Evolutionary conservation across 2,113 vertebrate genomes (phyloP), one percentile per base, ranked within the genome.

Genomic region (Gallinago jamesoni): DNA sequence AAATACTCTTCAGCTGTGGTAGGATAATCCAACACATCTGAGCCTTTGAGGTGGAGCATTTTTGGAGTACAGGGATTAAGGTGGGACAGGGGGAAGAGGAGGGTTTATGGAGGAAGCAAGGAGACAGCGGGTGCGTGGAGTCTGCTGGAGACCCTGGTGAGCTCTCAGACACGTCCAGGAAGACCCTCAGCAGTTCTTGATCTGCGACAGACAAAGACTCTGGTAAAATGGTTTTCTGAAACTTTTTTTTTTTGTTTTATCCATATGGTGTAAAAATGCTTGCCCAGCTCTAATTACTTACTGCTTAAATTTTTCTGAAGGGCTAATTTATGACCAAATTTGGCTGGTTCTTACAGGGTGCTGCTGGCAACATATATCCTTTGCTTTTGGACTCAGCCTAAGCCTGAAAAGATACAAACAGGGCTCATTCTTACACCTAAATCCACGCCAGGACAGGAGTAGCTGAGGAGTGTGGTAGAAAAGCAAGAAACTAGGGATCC

Each of bases 261-360:
- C 10, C 18, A 43, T 23, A 14, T n/a, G 27, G 19, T 1, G 4
- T 39, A 47, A 31, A 47, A 84, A 63, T 43, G 15, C 16, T 85
- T 88, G 23, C 11, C 59, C 64, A n/a, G 13, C 12, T 79, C 24
- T 72, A 56, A 35, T 53, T 73, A 39, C 13, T 60, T 77, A 6
- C 24, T 53, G 15, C 35, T 45, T 62, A n/a, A 33, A 15, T 53
- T 73, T 83, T 86, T 47, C 43, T 66, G 17, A 14, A 35, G 33
- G 73, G 10, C 30, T 90, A 45, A 30, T 84, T 74, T 84, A 5
- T 35, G 6, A 89, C 66, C 13, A 50, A 74, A 33, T 43, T 52
- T 43, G 39, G 1, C 35, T 55, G 18, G 1, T 70, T 79, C n/a
- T 64, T 24, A 22, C 2, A 1, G 14, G 7, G 1, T 55, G 28